phyloP scores from a whole-genome alignment of 2,797 vertebrate genomes.

The Gallirallus australis region DNA sequence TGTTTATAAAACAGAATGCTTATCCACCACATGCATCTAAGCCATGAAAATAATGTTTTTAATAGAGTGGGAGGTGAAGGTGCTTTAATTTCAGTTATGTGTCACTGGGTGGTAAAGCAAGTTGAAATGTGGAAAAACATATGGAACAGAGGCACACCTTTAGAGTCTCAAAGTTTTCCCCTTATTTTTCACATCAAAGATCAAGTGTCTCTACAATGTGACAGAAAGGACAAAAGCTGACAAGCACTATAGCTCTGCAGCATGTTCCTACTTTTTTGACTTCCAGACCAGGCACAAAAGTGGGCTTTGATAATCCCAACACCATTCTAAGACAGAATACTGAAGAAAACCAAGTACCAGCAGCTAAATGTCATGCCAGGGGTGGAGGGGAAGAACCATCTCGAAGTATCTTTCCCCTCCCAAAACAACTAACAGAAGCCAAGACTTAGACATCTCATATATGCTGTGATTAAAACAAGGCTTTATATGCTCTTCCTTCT shows the following conservation, averaged over 20 bases:
- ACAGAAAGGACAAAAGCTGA: not conserved
- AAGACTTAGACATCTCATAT: not conserved
- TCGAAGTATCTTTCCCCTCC: not conserved
- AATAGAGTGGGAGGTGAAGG: not conserved
- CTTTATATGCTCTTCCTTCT: not conserved
- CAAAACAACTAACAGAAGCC: not conserved
- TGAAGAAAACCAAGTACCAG: not conserved
- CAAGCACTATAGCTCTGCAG: not conserved
- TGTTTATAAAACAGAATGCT: not conserved
- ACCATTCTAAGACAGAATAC: not conserved
- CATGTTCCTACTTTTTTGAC: not conserved
- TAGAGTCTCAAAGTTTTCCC: not conserved
- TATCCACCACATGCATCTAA: not conserved
- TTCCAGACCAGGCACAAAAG: not conserved
- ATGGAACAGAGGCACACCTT: not conserved
- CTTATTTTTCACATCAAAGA: not conserved
- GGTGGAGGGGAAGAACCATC: not conserved
- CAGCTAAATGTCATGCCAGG: not conserved
- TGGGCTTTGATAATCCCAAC: not conserved
- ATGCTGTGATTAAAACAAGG: not conserved
- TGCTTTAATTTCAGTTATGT: not conserved
- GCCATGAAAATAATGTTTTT: not conserved
- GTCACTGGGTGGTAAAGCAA: not conserved
- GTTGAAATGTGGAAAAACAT: not conserved
- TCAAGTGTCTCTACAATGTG: not conserved